phyloP scores from a whole-genome alignment of 1,140 invertebrate genomes.

The Zaprionus nigranus region DNA sequence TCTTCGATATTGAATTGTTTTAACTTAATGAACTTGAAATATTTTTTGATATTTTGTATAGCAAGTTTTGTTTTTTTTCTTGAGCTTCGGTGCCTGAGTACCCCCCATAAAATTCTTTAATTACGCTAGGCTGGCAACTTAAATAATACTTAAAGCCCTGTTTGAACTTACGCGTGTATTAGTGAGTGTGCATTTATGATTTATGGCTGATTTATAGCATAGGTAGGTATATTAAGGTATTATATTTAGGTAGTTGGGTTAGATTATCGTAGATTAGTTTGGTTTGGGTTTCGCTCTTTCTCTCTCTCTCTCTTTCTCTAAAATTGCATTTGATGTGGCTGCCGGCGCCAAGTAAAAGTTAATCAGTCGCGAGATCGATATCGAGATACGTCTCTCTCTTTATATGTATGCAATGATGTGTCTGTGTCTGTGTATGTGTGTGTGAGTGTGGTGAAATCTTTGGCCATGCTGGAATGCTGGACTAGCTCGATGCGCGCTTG shows the following conservation, averaged over 20 bases:
- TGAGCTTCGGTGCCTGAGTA: constrained; percentile 1
- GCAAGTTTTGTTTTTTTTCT: not conserved
- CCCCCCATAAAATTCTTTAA: constrained; percentile 40
- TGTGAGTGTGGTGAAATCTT: constrained; percentile 32
- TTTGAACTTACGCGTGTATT: constrained; percentile 79
- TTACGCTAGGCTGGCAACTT: constrained; percentile 80
- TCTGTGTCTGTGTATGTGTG: constrained; percentile 12
- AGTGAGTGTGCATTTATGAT: constrained; percentile 63
- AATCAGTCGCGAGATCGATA: constrained; percentile 63
- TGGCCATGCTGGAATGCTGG: constrained; percentile 68
- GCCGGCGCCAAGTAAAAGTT: constrained; percentile 77
- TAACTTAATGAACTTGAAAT: not conserved
- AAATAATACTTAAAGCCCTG: constrained; percentile 75
- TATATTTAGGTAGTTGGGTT: constrained; percentile 73
- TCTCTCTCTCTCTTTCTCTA: constrained; percentile 14
- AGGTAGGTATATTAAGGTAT: constrained; percentile 43
- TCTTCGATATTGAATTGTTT: not conserved
- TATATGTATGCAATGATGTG: constrained; percentile 44
- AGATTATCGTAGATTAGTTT: constrained; percentile 63
- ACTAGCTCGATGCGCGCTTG: constrained; percentile 59
- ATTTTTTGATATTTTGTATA: not conserved
- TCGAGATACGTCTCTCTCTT: constrained; percentile 33
- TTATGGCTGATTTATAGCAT: constrained; percentile 60
- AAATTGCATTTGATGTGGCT: constrained; percentile 56
- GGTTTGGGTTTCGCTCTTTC: constrained; percentile 19